Base-by-base conservation (phyloP, 2,888 invertebrate species). In the Oxycera nigricornis region DNA sequence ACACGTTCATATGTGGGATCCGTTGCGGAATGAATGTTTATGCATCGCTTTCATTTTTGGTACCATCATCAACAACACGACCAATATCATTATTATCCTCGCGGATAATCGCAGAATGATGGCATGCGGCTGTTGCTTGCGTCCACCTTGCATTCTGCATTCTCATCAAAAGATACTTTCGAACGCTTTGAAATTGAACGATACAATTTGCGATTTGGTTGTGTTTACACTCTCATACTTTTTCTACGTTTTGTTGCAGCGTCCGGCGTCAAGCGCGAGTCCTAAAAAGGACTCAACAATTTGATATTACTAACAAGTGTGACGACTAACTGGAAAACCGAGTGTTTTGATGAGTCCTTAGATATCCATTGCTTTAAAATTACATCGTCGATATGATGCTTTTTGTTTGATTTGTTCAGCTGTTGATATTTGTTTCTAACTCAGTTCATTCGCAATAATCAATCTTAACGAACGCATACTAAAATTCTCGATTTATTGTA, bases 21-120 rank as follows among this genome's bases (percentile, higher is more conserved):
- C 31, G 28, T 59, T 59, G n/a, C 22, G 26, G 65, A 22, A 65
- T 65, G 41, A 30, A 65, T 52, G 50, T 55, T 52, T 70, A 70
- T 52, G 55, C 55, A 55, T 70, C 55, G 55, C 55, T 70, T 55
- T 70, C 70, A 70, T 55, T 39, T 35, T 3, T 62, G 26, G 46
- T n/a, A 67, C 26, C 50, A 70, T 70, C 70, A 52, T 70, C 70
- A 52, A 52, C 31, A 28, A 55, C 70, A 70, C 55, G 70, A 70
- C 55, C 46, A 52, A 50, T 46, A 41, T 57, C 17, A 11, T 68
- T 50, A 61, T 28, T 68, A 26, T 68, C 28, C 28, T 14, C 11
- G 17, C 31, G 14, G 52, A 28, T 20, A 30, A 31, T 17, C 24
- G 68, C 68, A 46, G n/a, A 14, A 59, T 7, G 22, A 65, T 17